A percentile compares a stretch with the other conserved stretches of the same genome.
phyloP scores from a whole-genome alignment of 2,888 invertebrate genomes.

The Phlogophora meticulosa region DNA sequence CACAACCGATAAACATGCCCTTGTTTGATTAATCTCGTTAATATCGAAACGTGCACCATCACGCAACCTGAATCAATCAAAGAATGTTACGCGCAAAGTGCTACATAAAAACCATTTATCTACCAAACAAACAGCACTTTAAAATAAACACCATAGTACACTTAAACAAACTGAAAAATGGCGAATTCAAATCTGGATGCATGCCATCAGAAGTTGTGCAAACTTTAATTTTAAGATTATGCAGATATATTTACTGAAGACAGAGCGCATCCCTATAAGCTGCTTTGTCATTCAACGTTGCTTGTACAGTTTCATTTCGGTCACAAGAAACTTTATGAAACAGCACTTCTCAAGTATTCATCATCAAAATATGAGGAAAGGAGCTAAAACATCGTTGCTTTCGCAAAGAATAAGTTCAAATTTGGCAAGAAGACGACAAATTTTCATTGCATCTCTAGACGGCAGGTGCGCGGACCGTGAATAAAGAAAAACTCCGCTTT shows the following conservation, averaged over 20 bases:
- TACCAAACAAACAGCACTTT: slow-evolving; percentile 24
- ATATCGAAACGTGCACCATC: slow-evolving; percentile 48
- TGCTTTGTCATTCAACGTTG: slow-evolving; percentile 66
- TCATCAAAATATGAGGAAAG: slow-evolving; percentile 73
- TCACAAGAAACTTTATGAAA: slow-evolving; percentile 70
- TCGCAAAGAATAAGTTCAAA: slow-evolving; percentile 82
- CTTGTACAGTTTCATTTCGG: slow-evolving; percentile 68
- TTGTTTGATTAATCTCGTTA: slow-evolving; percentile 54
- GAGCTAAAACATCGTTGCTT: slow-evolving; percentile 73
- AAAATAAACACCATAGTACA: slow-evolving; percentile 42
- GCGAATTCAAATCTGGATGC: slow-evolving; percentile 55
- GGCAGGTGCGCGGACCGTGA: slow-evolving; percentile 82
- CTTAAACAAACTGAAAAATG: slow-evolving; percentile 53
- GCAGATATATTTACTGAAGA: slow-evolving; percentile 62
- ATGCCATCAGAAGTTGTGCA: slow-evolving; percentile 61
- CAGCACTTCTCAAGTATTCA: slow-evolving; percentile 68
- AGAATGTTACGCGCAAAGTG: slow-evolving; percentile 28
- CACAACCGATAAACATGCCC: slow-evolving; percentile 29
- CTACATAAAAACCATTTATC: slow-evolving; percentile 36
- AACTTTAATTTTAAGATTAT: slow-evolving; percentile 67
- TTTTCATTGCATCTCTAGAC: slow-evolving; percentile 82
- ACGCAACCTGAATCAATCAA: slow-evolving; percentile 46
- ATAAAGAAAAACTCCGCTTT: slow-evolving; percentile 80
- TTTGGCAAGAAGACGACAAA: slow-evolving; percentile 85
- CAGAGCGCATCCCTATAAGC: slow-evolving; percentile 59